Percentiles rank a stretch among this genome's conserved stretches.
Conservation (phyloP, 2,113 vertebrate genomes). For the Sapajus apella region DNA sequence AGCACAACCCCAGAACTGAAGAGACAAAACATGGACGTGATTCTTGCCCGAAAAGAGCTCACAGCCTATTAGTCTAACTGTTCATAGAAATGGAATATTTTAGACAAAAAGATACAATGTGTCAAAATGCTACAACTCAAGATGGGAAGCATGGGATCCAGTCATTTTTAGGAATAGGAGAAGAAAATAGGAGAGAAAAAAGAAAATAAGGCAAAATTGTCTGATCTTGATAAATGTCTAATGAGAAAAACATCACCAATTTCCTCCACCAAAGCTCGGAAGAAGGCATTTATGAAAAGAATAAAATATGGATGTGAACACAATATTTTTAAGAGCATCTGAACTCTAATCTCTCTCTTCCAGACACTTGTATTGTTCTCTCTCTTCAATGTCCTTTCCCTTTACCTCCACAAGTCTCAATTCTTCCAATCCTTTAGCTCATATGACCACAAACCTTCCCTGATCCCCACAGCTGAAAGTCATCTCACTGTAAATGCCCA, state of each 20-base stretch:
- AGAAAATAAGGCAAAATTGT: neutral
- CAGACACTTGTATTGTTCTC: neutral
- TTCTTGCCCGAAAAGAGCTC: neutral
- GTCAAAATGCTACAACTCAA: neutral
- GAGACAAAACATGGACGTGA: neutral
- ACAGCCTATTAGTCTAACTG: neutral
- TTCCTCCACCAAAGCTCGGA: neutral
- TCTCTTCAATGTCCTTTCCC: neutral
- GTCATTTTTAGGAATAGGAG: neutral
- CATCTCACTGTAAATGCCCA: neutral
- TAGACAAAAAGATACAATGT: neutral
- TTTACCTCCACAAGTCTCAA: neutral
- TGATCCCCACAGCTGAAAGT: neutral
- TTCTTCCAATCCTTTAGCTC: neutral
- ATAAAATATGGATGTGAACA: neutral
- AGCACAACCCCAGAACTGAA: neutral
- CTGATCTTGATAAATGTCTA: neutral
- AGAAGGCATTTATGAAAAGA: neutral
- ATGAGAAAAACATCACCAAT: neutral
- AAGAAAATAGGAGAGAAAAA: neutral
- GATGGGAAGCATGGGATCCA: neutral
- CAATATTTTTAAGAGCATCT: neutral
- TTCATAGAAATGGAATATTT: neutral
- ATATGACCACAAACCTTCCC: neutral
- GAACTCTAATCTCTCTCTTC: neutral